phyloP scores from a whole-genome alignment of 1,140 invertebrate species.

The Maconellicoccus hirsutus region DNA sequence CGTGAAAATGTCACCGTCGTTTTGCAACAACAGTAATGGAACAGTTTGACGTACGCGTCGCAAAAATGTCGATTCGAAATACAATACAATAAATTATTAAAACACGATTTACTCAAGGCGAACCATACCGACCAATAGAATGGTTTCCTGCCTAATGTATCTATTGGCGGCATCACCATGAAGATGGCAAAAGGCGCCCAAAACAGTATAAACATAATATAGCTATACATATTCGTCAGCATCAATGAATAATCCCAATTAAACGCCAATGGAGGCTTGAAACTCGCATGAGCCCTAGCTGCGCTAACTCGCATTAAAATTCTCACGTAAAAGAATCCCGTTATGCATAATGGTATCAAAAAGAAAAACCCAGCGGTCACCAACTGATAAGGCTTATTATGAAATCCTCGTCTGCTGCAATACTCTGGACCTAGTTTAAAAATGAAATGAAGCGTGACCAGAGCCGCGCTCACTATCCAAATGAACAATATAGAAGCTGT shows the following conservation, averaged over 20 bases:
- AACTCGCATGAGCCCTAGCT: constrained; percentile 39
- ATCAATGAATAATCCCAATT: constrained; percentile 49
- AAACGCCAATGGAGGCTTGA: constrained; percentile 49
- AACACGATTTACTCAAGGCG: constrained; percentile 52
- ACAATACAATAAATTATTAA: constrained; percentile 55
- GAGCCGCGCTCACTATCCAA: constrained; percentile 39
- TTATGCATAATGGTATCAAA: constrained; percentile 36
- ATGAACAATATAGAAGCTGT: constrained; percentile 40
- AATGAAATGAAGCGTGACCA: constrained; percentile 41
- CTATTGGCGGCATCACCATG: constrained; percentile 40
- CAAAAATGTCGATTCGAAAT: constrained; percentile 52
- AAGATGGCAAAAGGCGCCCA: constrained; percentile 57
- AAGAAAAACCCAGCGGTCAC: constrained; percentile 43
- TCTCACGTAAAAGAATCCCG: constrained; percentile 32
- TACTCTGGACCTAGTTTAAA: constrained; percentile 47
- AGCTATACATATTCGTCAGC: constrained; percentile 51
- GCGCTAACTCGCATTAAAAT: constrained; percentile 34
- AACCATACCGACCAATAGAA: constrained; percentile 56
- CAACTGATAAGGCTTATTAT: constrained; percentile 39
- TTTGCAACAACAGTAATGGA: constrained; percentile 74
- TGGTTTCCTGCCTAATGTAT: constrained; percentile 38
- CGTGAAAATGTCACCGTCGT: constrained; percentile 58
- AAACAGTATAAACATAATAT: constrained; percentile 46
- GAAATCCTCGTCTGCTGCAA: constrained; percentile 39
- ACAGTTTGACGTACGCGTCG: constrained; percentile 62